Evolutionary conservation across 2,888 invertebrate genomes (phyloP).

Genomic region (Aphodius granarius): DNA sequence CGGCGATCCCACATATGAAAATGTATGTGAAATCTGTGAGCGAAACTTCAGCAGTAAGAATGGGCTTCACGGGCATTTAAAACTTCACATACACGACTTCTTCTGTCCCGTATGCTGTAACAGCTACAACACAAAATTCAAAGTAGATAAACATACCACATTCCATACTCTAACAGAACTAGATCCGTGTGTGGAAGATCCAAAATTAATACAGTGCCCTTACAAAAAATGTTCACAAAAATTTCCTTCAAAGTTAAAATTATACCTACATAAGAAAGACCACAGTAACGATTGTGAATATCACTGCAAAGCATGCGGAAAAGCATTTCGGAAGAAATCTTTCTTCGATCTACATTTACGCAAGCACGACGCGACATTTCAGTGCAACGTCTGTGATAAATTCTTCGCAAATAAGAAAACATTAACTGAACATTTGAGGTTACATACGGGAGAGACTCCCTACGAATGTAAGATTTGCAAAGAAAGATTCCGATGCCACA

Average conservation of each 20-base stretch:
- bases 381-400: constrained; percentile 58
- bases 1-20: background rate
- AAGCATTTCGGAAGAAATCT: constrained; percentile 57
- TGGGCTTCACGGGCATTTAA: constrained; percentile 57
- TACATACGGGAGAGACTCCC: constrained; percentile 61
- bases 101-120: background rate
- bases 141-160: background rate
- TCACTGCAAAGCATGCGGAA: constrained; percentile 60
- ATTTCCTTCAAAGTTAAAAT: constrained; percentile 57
- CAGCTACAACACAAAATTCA: background rate
- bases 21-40: constrained; percentile 58
- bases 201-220: constrained; percentile 55
- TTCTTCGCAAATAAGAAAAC: constrained; percentile 59
- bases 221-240: constrained; percentile 56
- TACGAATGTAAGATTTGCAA: constrained; percentile 58
- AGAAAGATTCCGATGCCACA: constrained; percentile 55
- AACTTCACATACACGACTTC: background rate
- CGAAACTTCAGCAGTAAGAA: constrained; percentile 55
- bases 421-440: constrained; percentile 57
- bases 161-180: background rate
- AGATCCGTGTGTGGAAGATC: constrained; percentile 50
- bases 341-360: constrained; percentile 57
- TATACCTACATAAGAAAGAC: constrained; percentile 57
- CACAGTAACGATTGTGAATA: constrained; percentile 55
- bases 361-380: constrained; percentile 50